phyloP scores from a whole-genome alignment of 2,797 vertebrate species.

The Phalloptychus januarius region DNA sequence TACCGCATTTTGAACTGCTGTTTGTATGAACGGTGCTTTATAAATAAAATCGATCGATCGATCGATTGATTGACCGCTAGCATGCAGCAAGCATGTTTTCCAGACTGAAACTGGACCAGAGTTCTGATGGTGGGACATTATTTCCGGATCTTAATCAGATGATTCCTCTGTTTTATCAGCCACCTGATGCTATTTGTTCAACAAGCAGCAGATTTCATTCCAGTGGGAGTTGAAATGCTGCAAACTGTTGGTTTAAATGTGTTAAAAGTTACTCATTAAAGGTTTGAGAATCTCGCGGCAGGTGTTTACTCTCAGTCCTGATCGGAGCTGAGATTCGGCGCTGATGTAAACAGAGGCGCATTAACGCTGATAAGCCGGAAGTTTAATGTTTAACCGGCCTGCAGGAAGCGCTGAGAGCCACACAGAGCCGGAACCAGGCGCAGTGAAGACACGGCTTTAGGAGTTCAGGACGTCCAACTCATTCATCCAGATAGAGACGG shows the following conservation, averaged over 20 bases:
- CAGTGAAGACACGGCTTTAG: conserved; percentile 4
- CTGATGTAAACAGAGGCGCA: conserved; percentile 17
- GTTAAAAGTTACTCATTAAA: background rate
- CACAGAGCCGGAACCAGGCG: conserved; percentile 30
- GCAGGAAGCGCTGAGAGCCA: conserved; percentile 47
- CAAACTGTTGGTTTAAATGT: background rate
- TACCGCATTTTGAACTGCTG: too few relatives aligned
- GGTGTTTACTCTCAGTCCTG: background rate
- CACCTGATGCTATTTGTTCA: background rate
- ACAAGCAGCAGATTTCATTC: background rate
- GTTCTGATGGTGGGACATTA: background rate
- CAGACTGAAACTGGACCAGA: background rate
- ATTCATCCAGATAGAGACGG: background rate
- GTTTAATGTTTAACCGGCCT: conserved; percentile 80
- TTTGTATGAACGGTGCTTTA: too few relatives aligned
- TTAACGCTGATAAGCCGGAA: conserved; percentile 37
- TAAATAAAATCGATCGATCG: too few relatives aligned
- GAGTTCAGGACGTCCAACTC: background rate
- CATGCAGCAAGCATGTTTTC: background rate
- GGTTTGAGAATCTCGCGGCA: background rate
- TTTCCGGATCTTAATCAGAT: background rate
- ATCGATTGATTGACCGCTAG: background rate
- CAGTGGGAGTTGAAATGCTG: too few relatives aligned
- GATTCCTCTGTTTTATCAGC: background rate
- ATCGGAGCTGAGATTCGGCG: too few relatives aligned